These are phyloP conservation scores for Metridium senile DNA, from an alignment of 92 coral and sea anemone species.

Conservation along the genomic window DNA sequence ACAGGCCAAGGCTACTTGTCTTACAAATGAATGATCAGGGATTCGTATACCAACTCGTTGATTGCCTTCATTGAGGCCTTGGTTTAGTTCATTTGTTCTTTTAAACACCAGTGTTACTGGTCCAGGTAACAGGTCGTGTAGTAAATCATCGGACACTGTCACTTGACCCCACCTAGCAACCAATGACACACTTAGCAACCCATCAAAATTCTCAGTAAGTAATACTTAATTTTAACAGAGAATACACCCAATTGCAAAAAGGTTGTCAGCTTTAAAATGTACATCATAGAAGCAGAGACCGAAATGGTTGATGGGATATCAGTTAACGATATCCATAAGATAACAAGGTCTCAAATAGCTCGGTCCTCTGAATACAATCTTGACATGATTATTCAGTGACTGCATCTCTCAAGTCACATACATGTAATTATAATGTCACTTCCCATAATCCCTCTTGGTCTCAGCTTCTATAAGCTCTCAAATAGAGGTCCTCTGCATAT, in stretches of 20 bases:
- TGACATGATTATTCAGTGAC: too few species aligned
- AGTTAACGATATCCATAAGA: background rate
- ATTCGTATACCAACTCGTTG: conserved; percentile 90
- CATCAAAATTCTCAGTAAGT: background rate
- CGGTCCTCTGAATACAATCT: too few species aligned
- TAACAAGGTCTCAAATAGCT: background rate
- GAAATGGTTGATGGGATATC: too few species aligned
- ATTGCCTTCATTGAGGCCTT: conserved; percentile 80
- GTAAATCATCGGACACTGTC: conserved; percentile 62
- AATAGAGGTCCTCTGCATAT: too few species aligned
- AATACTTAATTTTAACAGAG: too few species aligned
- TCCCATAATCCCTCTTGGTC: too few species aligned
- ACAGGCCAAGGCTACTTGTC: conserved; percentile 69
- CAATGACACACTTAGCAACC: background rate
- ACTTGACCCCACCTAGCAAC: conserved; percentile 89
- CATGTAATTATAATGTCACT: too few species aligned
- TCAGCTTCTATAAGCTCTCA: too few species aligned
- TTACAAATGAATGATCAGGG: conserved; percentile 89
- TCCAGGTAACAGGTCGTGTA: conserved; percentile 87
- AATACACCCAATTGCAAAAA: background rate
- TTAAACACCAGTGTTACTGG: conserved; percentile 97
- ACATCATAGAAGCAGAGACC: background rate
- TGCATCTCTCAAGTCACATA: too few species aligned
- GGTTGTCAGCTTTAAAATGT: background rate
- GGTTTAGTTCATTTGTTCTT: conserved; percentile 74